These are phyloP conservation scores for Chlorodrepanis virens DNA, from an alignment of 2,113 vertebrate species.

Conservation along the genomic window DNA sequence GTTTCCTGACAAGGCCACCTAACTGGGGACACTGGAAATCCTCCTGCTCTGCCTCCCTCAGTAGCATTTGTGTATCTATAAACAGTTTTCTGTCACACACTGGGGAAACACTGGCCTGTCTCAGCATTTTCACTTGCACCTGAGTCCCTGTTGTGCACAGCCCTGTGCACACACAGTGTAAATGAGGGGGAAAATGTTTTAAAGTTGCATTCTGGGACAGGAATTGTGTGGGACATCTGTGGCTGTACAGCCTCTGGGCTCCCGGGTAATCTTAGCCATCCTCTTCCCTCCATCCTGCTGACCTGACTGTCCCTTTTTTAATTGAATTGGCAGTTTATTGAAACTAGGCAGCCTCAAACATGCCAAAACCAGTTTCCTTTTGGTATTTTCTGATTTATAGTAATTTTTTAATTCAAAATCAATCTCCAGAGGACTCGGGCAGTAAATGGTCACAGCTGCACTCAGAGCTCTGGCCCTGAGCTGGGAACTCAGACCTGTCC, in stretches of 20 bases:
- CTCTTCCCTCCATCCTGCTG: not conserved
- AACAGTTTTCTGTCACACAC: not conserved
- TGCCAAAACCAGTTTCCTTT: not conserved
- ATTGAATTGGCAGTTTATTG: not conserved
- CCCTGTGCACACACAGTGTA: accelerated
- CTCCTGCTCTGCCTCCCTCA: not conserved
- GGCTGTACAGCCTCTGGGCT: not conserved
- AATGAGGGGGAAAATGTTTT: not conserved
- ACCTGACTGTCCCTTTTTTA: not conserved
- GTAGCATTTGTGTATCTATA: not conserved
- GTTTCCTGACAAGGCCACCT: not conserved
- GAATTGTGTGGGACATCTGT: not conserved
- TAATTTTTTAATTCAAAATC: not conserved
- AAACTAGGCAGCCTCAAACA: not conserved
- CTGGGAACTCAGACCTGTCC: not conserved
- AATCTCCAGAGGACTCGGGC: not conserved
- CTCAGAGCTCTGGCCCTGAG: not conserved
- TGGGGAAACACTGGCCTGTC: not conserved
- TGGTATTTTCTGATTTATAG: not conserved
- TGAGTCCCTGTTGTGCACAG: not conserved
- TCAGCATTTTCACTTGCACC: not conserved
- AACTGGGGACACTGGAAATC: not conserved
- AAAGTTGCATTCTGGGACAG: not conserved
- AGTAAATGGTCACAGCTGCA: not conserved
- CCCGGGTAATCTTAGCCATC: not conserved